Percentiles rank a stretch among this genome's conserved stretches.
phyloP scores from a whole-genome alignment of 2,797 vertebrate species.

The Melanitta fusca region DNA sequence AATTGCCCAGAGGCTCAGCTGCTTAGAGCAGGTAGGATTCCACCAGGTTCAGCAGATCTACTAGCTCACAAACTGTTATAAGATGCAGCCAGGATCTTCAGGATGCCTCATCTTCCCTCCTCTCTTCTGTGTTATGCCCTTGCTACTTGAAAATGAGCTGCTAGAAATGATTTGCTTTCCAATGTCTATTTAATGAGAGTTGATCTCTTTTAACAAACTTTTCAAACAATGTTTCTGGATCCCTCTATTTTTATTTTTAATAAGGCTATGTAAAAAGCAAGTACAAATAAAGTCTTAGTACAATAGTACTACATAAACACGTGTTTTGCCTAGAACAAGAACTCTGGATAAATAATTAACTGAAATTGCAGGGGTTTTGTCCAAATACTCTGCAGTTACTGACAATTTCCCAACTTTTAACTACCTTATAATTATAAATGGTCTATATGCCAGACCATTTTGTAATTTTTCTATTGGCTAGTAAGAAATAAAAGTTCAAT shows the following conservation, averaged over 20 bases:
- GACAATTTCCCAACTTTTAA: constrained; percentile 64
- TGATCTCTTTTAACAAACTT: constrained; percentile 52
- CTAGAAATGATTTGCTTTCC: constrained; percentile 1
- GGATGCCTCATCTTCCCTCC: fast-evolving
- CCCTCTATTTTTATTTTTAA: constrained; percentile 59
- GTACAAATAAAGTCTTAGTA: constrained; percentile 49
- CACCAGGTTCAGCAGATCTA: not conserved
- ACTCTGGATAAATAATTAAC: constrained; percentile 58
- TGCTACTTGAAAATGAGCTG: not conserved
- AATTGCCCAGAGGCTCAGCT: not conserved
- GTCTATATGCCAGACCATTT: constrained; percentile 20
- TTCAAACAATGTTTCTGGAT: constrained; percentile 44
- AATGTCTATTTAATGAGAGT: not conserved
- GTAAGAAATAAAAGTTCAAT: constrained; percentile 45
- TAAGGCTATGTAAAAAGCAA: constrained; percentile 45
- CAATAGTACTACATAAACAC: constrained; percentile 37
- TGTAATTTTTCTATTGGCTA: constrained; percentile 39
- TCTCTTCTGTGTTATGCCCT: not conserved
- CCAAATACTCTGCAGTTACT: constrained; percentile 53
- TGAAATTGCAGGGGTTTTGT: constrained; percentile 65
- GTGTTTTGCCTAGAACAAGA: constrained; percentile 57
- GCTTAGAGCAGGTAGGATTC: not conserved
- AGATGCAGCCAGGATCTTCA: not conserved
- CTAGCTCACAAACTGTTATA: not conserved
- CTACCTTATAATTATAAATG: constrained; percentile 63